Conservation (phyloP, 2,797 vertebrate species). For the Epinephelus malabaricus region DNA sequence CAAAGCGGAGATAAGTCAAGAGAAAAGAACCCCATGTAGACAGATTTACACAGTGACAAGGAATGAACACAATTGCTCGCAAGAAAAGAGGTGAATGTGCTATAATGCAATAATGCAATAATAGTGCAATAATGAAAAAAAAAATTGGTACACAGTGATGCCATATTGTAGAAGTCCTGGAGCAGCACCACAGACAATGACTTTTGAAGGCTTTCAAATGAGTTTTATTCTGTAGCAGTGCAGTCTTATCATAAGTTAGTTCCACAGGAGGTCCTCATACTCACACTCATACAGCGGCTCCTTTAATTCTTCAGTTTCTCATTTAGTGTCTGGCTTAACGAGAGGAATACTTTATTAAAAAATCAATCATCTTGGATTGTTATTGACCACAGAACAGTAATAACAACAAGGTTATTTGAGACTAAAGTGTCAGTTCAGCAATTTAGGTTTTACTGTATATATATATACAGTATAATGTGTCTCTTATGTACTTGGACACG, state of each 20-base stretch:
- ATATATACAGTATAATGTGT: constrained; percentile 5
- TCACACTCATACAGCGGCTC: background rate
- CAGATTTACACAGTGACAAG: constrained; percentile 10
- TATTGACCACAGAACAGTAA: background rate
- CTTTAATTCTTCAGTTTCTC: background rate
- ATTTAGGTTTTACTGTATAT: constrained; percentile 8
- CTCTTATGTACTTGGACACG: background rate
- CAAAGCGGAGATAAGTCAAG: constrained; percentile 29
- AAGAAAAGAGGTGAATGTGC: constrained; percentile 5
- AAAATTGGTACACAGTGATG: background rate
- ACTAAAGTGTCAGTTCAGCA: constrained; percentile 9
- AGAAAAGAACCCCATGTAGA: background rate
- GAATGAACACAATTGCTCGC: constrained; percentile 16
- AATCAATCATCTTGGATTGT: background rate
- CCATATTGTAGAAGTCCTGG: background rate
- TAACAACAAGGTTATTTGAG: constrained; percentile 6
- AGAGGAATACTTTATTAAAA: constrained; percentile 1
- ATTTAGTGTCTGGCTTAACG: background rate
- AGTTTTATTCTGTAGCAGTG: background rate
- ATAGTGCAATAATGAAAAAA: too few species aligned
- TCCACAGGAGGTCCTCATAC: background rate
- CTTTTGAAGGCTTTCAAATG: background rate
- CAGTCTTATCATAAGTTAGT: constrained; percentile 7
- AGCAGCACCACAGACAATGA: background rate
- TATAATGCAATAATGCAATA: too few species aligned